A percentile compares a stretch with the other conserved stretches of the same genome.
These are phyloP conservation scores for Zosterops lateralis DNA, from an alignment of 2,113 vertebrate genomes.

Conservation along the genomic window DNA sequence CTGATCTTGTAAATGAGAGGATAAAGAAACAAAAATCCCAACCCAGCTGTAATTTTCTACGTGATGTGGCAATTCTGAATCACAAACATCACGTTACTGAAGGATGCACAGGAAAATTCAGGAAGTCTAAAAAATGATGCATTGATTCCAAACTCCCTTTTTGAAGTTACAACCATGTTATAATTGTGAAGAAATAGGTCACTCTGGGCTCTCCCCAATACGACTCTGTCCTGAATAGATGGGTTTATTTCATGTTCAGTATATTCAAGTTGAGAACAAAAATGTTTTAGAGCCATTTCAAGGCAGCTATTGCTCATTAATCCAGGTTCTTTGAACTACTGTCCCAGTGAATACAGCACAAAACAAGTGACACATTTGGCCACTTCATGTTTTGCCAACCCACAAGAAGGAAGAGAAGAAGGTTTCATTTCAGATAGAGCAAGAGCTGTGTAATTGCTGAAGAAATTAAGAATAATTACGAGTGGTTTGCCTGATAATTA, in stretches of 20 bases:
- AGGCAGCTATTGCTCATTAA: constrained; percentile 32
- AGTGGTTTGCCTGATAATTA: constrained; percentile 35
- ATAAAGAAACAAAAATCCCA: not conserved
- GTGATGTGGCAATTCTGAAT: not conserved
- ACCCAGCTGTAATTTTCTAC: not conserved
- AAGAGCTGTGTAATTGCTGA: not conserved
- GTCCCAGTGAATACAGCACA: not conserved
- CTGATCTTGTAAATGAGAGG: not conserved
- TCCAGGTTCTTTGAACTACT: constrained; percentile 15
- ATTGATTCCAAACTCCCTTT: not conserved
- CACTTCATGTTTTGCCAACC: constrained; percentile 25
- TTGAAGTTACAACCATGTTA: not conserved
- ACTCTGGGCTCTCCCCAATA: not conserved
- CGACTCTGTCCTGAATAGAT: not conserved
- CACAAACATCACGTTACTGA: fast-evolving
- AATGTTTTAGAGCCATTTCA: not conserved
- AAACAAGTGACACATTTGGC: constrained; percentile 12
- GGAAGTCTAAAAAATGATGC: not conserved
- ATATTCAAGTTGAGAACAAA: not conserved
- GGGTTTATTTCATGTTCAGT: not conserved
- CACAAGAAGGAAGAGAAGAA: constrained; percentile 11
- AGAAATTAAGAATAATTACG: constrained; percentile 30
- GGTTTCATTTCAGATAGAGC: constrained; percentile 23
- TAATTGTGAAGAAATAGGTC: not conserved
- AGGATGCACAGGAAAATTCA: not conserved